Base-by-base conservation (phyloP, 2,113 vertebrate genomes). In the Podarcis muralis region DNA sequence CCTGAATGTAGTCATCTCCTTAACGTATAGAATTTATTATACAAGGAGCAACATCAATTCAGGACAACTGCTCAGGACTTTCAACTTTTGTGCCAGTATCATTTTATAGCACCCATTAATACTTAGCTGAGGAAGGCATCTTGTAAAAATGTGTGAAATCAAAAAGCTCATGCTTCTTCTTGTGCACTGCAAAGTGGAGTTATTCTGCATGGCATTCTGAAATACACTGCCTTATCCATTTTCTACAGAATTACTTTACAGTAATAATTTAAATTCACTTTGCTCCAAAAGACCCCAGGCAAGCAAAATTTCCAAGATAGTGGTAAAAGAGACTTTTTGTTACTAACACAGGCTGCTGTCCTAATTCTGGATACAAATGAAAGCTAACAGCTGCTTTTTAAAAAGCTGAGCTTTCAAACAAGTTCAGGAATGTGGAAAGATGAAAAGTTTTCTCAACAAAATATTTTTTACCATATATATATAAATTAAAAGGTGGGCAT, bases 211-310 rank as follows among this genome's bases (percentile, higher is more conserved):
- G 69, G 89, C 89, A 30, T 91, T 92, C 72, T 92, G 87, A 94
- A 95, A 83, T 88, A 88, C 80, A 86, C 11, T 4, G 77, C 79
- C 90, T 93, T 92, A 93, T 35, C 87, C 89, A 85, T 93, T 90
- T 89, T 87, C 87, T 94, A 91, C 87, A 91, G 72, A 95, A 90
- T 86, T 80, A 90, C 62, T 91, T 3, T 92, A 82, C 35, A 93
- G 84, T 57, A 93, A 86, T 81, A 12, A 37, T 89, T 94, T 92
- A 87, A 94, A 91, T 88, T 91, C 83, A 87, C 59, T 82, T 91
- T 84, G 25, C n/a, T 88, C 11, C 71, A 93, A 89, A 95, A 91
- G 74, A 81, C 74, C 15, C 40, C 90, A 92, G 83, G 85, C 43
- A 5, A 91, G 75, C 62, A 89, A 94, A 93, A 90, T 0, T 0